Evolutionary conservation across 2,888 invertebrate genomes (phyloP).

Genomic region (Plagodis dolabraria): DNA sequence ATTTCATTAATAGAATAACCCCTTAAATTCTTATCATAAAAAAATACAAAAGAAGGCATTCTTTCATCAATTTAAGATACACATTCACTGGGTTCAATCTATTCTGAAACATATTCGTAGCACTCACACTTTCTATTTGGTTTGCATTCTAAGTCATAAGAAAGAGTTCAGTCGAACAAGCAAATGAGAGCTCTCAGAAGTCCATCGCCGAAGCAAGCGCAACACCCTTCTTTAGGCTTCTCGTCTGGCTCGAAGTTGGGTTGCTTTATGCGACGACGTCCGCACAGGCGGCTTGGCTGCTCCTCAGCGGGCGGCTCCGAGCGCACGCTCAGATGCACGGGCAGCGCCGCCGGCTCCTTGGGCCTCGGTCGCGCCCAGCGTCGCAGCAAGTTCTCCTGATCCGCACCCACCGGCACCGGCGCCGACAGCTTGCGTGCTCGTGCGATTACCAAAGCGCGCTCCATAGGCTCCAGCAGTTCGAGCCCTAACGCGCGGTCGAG

Average conservation of each 20-base stretch:
- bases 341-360: constrained; percentile 68
- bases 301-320: constrained; percentile 67
- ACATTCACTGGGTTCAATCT: constrained; percentile 11
- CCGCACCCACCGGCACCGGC: constrained; percentile 75
- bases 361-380: constrained; percentile 76
- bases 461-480: constrained; percentile 77
- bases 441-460: constrained; percentile 72
- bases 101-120: constrained; percentile 1
- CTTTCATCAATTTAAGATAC: constrained; percentile 9
- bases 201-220: constrained; percentile 79
- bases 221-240: constrained; percentile 69
- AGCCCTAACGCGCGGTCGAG: constrained; percentile 83
- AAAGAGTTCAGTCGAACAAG: constrained; percentile 76
- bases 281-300: constrained; percentile 67
- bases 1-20: neutral
- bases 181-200: constrained; percentile 80
- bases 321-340: constrained; percentile 74
- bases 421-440: constrained; percentile 72
- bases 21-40: constrained; percentile 45
- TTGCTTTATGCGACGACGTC: constrained; percentile 68
- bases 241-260: constrained; percentile 75
- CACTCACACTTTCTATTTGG: constrained; percentile 13
- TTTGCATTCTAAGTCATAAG: constrained; percentile 5
- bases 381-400: constrained; percentile 73
- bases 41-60: constrained; percentile 63